Percentiles rank a stretch among this genome's conserved stretches.
phyloP scores from a whole-genome alignment of 1,140 invertebrate species.

The Drosophila arizonae region DNA sequence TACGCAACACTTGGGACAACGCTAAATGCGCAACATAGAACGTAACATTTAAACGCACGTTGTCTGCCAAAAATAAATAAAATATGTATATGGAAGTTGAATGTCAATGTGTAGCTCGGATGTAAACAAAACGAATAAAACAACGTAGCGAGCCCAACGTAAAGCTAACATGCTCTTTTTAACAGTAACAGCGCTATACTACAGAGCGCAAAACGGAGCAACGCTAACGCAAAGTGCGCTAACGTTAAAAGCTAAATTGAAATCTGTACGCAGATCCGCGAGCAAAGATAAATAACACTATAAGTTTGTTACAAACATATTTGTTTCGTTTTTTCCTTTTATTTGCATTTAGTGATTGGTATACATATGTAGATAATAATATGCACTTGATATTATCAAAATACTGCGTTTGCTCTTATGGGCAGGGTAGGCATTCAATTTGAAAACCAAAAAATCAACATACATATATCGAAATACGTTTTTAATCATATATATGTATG shows the following conservation, averaged over 20 bases:
- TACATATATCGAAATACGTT: not conserved
- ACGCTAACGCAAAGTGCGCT: constrained; percentile 8
- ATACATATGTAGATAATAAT: constrained; percentile 42
- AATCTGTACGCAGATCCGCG: constrained; percentile 1
- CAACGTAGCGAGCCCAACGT: constrained; percentile 19
- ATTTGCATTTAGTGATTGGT: constrained; percentile 52
- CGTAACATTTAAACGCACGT: constrained; percentile 24
- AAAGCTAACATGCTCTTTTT: not conserved
- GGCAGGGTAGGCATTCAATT: constrained; percentile 34
- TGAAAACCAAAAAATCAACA: constrained; percentile 25
- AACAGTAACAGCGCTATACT: not conserved
- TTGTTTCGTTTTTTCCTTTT: constrained; percentile 20
- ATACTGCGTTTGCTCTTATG: constrained; percentile 47
- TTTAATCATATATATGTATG: constrained; percentile 12
- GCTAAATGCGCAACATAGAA: constrained; percentile 3
- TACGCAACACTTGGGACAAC: constrained; percentile 1
- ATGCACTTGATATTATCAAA: constrained; percentile 47
- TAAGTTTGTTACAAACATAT: constrained; percentile 22
- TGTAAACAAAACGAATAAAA: constrained; percentile 40
- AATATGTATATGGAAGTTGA: constrained; percentile 23
- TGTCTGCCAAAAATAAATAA: constrained; percentile 31
- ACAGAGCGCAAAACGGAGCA: constrained; percentile 24
- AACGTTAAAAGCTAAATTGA: not conserved
- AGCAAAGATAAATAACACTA: constrained; percentile 14
- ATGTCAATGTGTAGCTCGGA: constrained; percentile 29